Evolutionary conservation across 2,797 vertebrate species (phyloP).

Genomic region (Ispidina lecontei): DNA sequence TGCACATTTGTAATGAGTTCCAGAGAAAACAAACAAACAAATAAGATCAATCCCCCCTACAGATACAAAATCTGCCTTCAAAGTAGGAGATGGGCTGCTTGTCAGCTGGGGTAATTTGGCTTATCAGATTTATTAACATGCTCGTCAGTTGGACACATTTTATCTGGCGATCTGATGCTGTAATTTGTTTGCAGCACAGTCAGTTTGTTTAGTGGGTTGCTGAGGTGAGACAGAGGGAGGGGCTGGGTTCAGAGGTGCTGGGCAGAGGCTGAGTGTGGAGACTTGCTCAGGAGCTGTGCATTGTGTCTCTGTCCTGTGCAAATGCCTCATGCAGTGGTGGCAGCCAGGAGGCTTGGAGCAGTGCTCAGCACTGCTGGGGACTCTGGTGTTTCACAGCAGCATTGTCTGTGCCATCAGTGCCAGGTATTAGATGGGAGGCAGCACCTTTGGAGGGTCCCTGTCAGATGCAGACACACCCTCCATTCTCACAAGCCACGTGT

Average conservation of each 20-base stretch:
- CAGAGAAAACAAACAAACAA: not conserved
- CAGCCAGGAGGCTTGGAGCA: not conserved
- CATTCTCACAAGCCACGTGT: not conserved
- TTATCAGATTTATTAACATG: slow-evolving; percentile 51
- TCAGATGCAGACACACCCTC: too few relatives aligned
- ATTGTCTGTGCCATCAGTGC: not conserved
- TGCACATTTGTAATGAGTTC: not conserved
- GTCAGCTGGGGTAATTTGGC: slow-evolving; percentile 31
- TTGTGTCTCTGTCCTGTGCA: fast-evolving
- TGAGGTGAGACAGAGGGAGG: not conserved
- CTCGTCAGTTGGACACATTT: slow-evolving; percentile 7
- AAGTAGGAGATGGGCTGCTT: slow-evolving; percentile 5
- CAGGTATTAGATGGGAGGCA: not conserved
- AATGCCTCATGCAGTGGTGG: fast-evolving
- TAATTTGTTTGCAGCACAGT: slow-evolving; percentile 46
- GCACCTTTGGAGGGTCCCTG: not conserved
- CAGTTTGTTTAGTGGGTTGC: slow-evolving; percentile 21
- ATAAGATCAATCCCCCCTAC: not conserved
- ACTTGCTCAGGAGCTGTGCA: fast-evolving
- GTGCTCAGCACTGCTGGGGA: not conserved
- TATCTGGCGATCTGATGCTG: slow-evolving; percentile 37
- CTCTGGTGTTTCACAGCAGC: not conserved
- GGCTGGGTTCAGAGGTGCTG: not conserved
- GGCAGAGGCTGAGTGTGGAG: not conserved
- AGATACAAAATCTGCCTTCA: not conserved